These are phyloP conservation scores for Pristionchus entomophagus DNA, from an alignment of 2,888 invertebrate genomes.

Conservation along the genomic window DNA sequence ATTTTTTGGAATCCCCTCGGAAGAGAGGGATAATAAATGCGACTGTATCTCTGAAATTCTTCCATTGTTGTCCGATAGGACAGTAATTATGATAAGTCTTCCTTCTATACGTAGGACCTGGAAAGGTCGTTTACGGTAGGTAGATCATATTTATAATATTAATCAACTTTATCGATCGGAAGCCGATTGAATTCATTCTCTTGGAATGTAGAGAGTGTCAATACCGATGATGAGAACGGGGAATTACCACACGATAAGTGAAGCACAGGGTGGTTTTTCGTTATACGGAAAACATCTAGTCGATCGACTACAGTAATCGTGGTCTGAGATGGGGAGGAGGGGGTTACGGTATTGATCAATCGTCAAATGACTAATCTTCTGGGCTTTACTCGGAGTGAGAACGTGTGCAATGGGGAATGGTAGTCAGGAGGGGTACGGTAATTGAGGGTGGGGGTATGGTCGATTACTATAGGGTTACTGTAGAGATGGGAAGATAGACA, in stretches of 20 bases:
- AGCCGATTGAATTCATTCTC: not conserved
- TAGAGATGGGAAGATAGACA: not conserved
- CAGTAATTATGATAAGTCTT: no score
- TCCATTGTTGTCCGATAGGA: no score
- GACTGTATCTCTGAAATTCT: no score
- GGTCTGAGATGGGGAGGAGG: not conserved
- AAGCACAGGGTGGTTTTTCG: not conserved
- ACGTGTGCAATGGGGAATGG: not conserved
- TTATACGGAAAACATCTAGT: not conserved
- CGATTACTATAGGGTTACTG: not conserved
- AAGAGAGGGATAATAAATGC: no score
- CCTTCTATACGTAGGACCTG: no score
- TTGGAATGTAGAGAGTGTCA: slow-evolving; percentile 26
- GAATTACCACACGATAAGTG: slow-evolving; percentile 29
- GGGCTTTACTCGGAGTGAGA: not conserved
- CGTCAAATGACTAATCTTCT: not conserved
- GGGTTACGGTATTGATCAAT: not conserved
- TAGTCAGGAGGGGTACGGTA: not conserved
- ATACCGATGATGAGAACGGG: slow-evolving; percentile 1
- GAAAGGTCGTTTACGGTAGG: no score
- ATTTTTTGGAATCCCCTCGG: no score
- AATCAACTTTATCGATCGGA: slow-evolving; percentile 15
- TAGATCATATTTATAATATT: no score
- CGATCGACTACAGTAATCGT: not conserved
- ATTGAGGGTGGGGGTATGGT: not conserved